phyloP scores from a whole-genome alignment of 1,140 invertebrate species.

The Drosophila virilis region DNA sequence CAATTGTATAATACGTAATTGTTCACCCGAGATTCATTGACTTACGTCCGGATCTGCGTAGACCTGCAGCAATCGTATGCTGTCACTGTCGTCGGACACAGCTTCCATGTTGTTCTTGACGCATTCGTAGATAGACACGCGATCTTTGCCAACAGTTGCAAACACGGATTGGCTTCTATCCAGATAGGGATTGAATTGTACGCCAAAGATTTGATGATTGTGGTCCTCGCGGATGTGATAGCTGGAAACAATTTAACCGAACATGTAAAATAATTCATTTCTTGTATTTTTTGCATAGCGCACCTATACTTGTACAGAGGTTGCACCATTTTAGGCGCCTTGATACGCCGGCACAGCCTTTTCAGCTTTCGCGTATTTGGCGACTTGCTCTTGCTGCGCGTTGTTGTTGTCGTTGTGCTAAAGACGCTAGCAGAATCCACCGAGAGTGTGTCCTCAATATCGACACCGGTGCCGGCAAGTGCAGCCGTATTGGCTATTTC shows the following conservation, averaged over 20 bases:
- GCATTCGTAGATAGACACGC: slow-evolving; percentile 97
- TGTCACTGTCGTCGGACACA: slow-evolving; percentile 83
- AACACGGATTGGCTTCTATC: slow-evolving; percentile 95
- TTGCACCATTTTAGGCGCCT: slow-evolving; percentile 87
- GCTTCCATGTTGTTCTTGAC: slow-evolving; percentile 75
- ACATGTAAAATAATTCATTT: not conserved
- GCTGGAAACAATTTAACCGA: slow-evolving; percentile 82
- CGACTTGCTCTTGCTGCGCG: slow-evolving; percentile 95
- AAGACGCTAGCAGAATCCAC: slow-evolving; percentile 90
- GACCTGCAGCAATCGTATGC: slow-evolving; percentile 94
- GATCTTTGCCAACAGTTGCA: slow-evolving; percentile 96
- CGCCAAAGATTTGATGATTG: slow-evolving; percentile 96
- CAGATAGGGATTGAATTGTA: slow-evolving; percentile 95
- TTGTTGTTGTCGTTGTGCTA: slow-evolving; percentile 93
- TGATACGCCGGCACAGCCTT: slow-evolving; percentile 86
- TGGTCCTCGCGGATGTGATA: slow-evolving; percentile 96
- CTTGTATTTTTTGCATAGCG: not conserved
- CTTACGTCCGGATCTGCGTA: slow-evolving; percentile 96
- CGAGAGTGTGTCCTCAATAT: slow-evolving; percentile 34
- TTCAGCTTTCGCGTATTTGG: slow-evolving; percentile 89
- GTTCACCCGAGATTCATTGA: not conserved
- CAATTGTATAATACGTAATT: not conserved
- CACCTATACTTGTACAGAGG: slow-evolving; percentile 92
- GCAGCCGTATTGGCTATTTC: not conserved
- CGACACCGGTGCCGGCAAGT: slow-evolving; percentile 1